Conservation (phyloP, 2,113 vertebrate genomes). For the Rissa tridactyla region DNA sequence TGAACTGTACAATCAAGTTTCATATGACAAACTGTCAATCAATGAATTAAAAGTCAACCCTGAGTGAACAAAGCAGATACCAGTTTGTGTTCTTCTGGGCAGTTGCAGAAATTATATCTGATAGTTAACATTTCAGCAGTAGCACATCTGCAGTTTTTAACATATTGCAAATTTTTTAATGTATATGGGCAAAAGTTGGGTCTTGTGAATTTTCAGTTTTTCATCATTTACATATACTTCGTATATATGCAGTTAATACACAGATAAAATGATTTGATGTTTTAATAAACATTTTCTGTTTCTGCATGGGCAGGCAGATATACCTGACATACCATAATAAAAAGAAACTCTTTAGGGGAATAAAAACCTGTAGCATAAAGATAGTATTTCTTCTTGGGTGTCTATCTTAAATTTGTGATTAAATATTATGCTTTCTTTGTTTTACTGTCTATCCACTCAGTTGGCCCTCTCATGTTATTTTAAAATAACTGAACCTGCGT, state of each 20-base stretch:
- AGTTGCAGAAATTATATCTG: neutral
- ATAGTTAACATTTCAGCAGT: neutral
- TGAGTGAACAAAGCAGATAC: neutral
- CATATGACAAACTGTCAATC: neutral
- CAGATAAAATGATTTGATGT: neutral
- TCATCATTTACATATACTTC: accelerated
- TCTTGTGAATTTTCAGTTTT: neutral
- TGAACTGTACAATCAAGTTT: neutral
- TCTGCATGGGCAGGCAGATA: neutral
- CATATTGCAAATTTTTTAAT: neutral
- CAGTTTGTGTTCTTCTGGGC: neutral
- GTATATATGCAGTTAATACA: neutral
- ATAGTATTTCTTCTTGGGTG: neutral
- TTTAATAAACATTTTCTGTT: neutral
- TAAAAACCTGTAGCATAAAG: neutral
- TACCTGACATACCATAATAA: neutral
- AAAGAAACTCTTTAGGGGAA: neutral
- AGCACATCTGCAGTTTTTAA: neutral
- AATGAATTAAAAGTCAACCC: neutral
- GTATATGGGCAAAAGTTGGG: neutral
- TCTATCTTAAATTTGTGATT: neutral
- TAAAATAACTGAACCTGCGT: neutral
- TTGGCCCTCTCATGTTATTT: neutral
- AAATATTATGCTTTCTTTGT: neutral
- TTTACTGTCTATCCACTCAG: neutral